phyloP scores from a whole-genome alignment of 2,113 vertebrate species.

The Chlamydotis undulata region DNA sequence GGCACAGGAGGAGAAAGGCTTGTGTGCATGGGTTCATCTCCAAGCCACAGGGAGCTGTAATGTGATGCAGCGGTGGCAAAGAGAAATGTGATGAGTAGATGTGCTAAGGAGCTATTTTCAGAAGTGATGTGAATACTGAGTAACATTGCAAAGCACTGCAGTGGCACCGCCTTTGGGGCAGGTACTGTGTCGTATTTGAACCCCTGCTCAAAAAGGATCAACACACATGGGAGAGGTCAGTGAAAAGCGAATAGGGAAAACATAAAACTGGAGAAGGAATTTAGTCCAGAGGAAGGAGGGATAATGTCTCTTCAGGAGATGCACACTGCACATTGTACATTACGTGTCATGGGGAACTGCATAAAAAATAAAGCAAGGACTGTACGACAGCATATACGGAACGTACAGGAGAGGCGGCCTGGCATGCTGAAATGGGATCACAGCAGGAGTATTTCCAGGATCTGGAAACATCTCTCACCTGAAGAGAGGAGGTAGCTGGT shows the following conservation, averaged over 20 bases:
- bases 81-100: background rate
- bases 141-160: background rate
- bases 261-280: background rate
- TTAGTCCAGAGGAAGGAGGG: background rate
- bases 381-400: accelerated
- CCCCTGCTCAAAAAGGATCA: background rate
- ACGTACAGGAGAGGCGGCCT: background rate
- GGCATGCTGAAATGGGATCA: background rate
- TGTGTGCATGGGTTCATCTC: background rate
- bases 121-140: background rate
- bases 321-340: accelerated
- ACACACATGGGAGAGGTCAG: accelerated
- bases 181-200: background rate
- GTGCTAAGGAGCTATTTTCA: slow-evolving; percentile 42
- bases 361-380: background rate
- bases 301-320: background rate
- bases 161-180: background rate
- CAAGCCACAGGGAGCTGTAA: background rate
- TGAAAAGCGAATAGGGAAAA: background rate
- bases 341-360: accelerated
- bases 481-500: background rate
- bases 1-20: background rate
- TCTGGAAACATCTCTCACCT: background rate
- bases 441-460: background rate
- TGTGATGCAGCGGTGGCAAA: background rate